These are phyloP conservation scores for Halcyon leucocephala DNA, from an alignment of 2,797 vertebrate species.

Conservation along the genomic window DNA sequence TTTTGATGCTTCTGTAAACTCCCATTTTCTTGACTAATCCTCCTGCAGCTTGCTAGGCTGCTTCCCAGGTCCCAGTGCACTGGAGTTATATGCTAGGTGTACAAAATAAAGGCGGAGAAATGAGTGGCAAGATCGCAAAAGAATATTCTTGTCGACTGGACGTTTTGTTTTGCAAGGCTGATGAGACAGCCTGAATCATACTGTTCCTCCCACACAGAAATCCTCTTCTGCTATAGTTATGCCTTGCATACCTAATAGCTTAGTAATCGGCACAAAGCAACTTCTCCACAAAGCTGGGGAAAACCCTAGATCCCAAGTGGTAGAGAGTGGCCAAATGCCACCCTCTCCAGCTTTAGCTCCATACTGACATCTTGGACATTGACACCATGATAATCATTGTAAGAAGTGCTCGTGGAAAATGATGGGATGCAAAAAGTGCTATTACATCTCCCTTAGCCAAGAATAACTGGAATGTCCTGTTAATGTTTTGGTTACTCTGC, in stretches of 20 bases:
- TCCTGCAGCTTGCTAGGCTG: not conserved
- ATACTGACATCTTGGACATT: not conserved
- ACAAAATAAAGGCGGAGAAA: slow-evolving; percentile 23
- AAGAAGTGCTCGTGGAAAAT: not conserved
- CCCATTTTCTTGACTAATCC: not conserved
- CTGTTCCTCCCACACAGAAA: slow-evolving; percentile 68
- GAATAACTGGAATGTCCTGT: not conserved
- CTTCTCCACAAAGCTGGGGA: slow-evolving; percentile 6
- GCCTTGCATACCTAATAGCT: slow-evolving; percentile 32
- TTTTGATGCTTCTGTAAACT: not conserved
- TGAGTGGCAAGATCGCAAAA: slow-evolving; percentile 11
- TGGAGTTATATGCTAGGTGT: not conserved
- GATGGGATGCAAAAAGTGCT: not conserved
- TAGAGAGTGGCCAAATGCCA: not conserved
- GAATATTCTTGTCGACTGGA: slow-evolving; percentile 1
- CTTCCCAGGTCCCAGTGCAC: not conserved
- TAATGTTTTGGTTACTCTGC: not conserved
- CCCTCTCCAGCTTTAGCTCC: not conserved
- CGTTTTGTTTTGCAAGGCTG: slow-evolving; percentile 49
- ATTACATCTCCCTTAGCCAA: not conserved
- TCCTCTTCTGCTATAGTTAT: slow-evolving; percentile 58
- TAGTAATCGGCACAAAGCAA: slow-evolving; percentile 9
- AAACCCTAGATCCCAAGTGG: not conserved
- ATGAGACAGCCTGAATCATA: slow-evolving; percentile 65
- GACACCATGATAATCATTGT: not conserved